Conservation (phyloP, 2,888 invertebrate species). For the Autographa pulchrina region DNA sequence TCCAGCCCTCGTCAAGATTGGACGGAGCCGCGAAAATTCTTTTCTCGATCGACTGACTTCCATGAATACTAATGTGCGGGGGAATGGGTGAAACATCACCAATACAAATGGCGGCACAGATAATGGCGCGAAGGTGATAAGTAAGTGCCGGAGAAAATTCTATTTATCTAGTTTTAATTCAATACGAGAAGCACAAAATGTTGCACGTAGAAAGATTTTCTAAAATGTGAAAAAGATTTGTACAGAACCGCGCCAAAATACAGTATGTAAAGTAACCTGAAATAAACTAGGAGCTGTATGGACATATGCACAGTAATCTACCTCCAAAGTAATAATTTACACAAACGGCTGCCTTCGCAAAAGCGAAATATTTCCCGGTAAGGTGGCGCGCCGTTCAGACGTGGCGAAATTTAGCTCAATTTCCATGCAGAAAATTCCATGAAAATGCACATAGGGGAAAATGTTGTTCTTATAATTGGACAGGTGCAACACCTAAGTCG, state of each 20-base stretch:
- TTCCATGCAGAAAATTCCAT: slow-evolving; percentile 83
- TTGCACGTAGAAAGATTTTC: slow-evolving; percentile 8
- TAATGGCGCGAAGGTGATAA: slow-evolving; percentile 72
- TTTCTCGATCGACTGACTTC: slow-evolving; percentile 87
- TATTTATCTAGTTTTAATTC: slow-evolving; percentile 45
- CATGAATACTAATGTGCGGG: slow-evolving; percentile 87
- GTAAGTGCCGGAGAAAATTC: slow-evolving; percentile 52
- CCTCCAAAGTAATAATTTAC: slow-evolving; percentile 71
- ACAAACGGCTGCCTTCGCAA: slow-evolving; percentile 66
- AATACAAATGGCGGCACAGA: slow-evolving; percentile 76
- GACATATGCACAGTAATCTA: slow-evolving; percentile 55
- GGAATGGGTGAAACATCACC: slow-evolving; percentile 75
- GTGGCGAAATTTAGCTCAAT: slow-evolving; percentile 78
- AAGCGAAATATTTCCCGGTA: slow-evolving; percentile 68
- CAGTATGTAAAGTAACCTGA: slow-evolving; percentile 47
- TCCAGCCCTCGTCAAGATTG: slow-evolving; percentile 82
- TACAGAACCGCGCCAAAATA: slow-evolving; percentile 41
- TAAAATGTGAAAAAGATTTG: slow-evolving; percentile 37
- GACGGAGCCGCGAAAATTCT: slow-evolving; percentile 83
- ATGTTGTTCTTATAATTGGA: slow-evolving; percentile 87
- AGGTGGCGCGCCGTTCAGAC: slow-evolving; percentile 68
- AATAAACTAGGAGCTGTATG: slow-evolving; percentile 44
- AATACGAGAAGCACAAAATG: slow-evolving; percentile 9
- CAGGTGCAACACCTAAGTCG: slow-evolving; percentile 84
- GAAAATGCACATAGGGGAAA: slow-evolving; percentile 84